These are phyloP conservation scores for Saccostrea cuccullata DNA, from an alignment of 1,140 invertebrate genomes.

Conservation along the genomic window DNA sequence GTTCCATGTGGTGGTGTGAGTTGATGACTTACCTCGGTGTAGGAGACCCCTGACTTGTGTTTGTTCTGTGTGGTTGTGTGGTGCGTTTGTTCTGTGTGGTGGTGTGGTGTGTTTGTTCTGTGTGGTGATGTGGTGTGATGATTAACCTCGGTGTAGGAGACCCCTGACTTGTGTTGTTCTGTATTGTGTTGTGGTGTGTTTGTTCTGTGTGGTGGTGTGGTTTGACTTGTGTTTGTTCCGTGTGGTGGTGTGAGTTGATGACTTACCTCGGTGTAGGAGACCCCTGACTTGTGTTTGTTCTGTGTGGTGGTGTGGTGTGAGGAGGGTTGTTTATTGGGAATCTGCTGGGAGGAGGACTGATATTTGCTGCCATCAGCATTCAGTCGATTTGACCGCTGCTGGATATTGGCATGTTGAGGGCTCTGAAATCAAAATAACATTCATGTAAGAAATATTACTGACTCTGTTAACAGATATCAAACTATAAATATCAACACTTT, in stretches of 20 bases:
- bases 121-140: neutral
- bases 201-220: neutral
- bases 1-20: neutral
- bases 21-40: constrained; percentile 1
- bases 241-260: neutral
- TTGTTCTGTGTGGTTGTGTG: neutral
- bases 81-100: neutral
- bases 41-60: neutral
- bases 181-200: neutral
- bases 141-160: constrained; percentile 37
- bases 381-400: constrained; percentile 55
- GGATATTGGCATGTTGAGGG: constrained; percentile 58
- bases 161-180: constrained; percentile 11
- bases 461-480: too few relatives aligned
- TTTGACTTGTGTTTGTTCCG: neutral
- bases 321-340: neutral
- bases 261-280: constrained; percentile 41
- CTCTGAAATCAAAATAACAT: constrained; percentile 51
- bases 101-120: neutral
- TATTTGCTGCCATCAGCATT: constrained; percentile 50
- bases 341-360: constrained; percentile 20
- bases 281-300: constrained; percentile 19
- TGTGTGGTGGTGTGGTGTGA: neutral
- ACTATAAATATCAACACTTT: too few relatives aligned
- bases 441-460: neutral